phyloP scores from a whole-genome alignment of 2,888 invertebrate species.

The Rotaria macrura region DNA sequence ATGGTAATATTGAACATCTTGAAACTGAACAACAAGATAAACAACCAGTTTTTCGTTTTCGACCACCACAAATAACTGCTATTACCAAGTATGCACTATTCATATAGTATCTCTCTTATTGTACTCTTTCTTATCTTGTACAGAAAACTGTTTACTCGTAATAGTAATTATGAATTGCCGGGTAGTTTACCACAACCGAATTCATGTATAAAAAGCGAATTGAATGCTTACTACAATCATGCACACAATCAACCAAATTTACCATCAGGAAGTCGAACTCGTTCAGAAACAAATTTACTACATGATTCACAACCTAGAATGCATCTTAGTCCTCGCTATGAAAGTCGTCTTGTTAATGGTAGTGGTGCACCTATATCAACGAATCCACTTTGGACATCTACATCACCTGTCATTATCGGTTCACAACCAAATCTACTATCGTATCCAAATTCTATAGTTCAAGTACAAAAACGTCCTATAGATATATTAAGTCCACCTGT shows the following conservation, averaged over 20 bases:
- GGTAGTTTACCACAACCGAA: neutral
- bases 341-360: neutral
- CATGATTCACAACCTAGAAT: neutral
- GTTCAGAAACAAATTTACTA: neutral
- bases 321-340: neutral
- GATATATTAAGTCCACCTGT: neutral
- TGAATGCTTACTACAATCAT: neutral
- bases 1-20: neutral
- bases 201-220: neutral
- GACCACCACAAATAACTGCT: conserved; percentile 3
- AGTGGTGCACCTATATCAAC: neutral
- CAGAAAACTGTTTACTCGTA: neutral
- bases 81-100: neutral
- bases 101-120: neutral
- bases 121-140: neutral
- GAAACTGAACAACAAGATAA: neutral
- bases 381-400: neutral
- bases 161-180: neutral
- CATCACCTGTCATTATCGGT: neutral
- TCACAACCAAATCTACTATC: conserved; percentile 10
- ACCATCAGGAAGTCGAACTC: neutral
- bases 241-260: neutral
- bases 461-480: too few relatives aligned
- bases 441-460: neutral
- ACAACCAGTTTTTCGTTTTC: conserved; percentile 3